A percentile compares a stretch with the other conserved stretches of the same genome.
Evolutionary conservation across 1,140 invertebrate species (phyloP).

Genomic region (Bombus superbus): DNA sequence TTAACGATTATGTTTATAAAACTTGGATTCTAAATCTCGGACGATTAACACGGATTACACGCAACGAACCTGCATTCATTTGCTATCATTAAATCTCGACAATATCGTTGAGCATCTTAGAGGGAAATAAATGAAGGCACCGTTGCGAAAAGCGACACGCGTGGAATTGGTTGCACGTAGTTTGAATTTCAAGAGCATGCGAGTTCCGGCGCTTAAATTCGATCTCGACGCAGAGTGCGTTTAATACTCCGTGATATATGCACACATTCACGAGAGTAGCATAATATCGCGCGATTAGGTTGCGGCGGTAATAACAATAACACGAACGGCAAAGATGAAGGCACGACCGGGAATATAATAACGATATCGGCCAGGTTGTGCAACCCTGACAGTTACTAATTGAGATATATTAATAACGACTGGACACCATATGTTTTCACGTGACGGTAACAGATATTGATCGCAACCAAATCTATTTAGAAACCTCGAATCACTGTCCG

Average conservation of each 20-base stretch:
- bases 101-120: neutral
- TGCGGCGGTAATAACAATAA: constrained; percentile 35
- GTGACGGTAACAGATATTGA: constrained; percentile 11
- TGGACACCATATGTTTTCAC: neutral
- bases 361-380: neutral
- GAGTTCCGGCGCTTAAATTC: neutral
- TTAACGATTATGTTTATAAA: too few species aligned
- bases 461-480: constrained; percentile 14
- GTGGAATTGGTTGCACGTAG: neutral
- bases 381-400: constrained; percentile 36
- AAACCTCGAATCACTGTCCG: neutral
- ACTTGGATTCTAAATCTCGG: too few species aligned
- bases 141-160: neutral
- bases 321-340: constrained; percentile 33
- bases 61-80: neutral
- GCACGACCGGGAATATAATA: constrained; percentile 20
- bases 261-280: neutral
- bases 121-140: neutral
- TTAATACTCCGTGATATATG: constrained; percentile 36
- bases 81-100: too few species aligned
- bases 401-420: constrained; percentile 22
- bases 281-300: constrained; percentile 33
- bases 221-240: neutral
- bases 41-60: neutral
- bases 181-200: neutral